Evolutionary conservation across 2,888 invertebrate species (phyloP).

Genomic region (Lasioglossum lativentre): DNA sequence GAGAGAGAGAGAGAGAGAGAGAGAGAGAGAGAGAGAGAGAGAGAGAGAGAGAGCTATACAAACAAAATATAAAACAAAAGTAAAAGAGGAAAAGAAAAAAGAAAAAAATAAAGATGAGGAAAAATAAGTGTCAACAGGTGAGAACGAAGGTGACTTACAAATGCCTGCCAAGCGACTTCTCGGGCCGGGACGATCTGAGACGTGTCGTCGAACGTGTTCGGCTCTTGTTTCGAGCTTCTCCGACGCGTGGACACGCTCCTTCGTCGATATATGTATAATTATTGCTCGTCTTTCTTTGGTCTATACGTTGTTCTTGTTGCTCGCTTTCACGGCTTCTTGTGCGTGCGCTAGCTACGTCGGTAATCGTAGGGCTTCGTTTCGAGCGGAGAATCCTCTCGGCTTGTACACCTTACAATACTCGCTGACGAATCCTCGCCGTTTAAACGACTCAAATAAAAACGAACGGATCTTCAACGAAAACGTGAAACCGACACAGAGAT

Average conservation of each 20-base stretch:
- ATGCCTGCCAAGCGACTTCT: constrained; percentile 74
- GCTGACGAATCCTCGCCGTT: constrained; percentile 11
- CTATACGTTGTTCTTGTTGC: constrained; percentile 17
- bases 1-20: too few species aligned
- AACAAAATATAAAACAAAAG: constrained; percentile 9
- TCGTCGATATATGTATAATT: neutral
- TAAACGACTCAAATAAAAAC: constrained; percentile 8
- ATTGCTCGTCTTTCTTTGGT: constrained; percentile 36
- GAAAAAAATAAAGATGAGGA: neutral
- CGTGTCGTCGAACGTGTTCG: constrained; percentile 43
- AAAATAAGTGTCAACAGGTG: neutral
- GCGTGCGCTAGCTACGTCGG: constrained; percentile 31
- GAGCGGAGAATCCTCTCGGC: constrained; percentile 20
- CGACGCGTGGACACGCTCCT: constrained; percentile 5
- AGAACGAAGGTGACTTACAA: constrained; percentile 71
- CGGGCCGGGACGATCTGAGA: constrained; percentile 66
- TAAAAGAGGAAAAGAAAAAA: constrained; percentile 18
- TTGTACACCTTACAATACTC: constrained; percentile 13
- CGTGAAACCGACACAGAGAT: neutral
- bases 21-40: too few species aligned
- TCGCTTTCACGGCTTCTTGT: constrained; percentile 49
- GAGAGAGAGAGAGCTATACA: neutral
- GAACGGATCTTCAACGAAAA: neutral
- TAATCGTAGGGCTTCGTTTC: constrained; percentile 39
- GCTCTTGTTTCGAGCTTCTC: constrained; percentile 42